Conservation (phyloP, 2,797 vertebrate species). For the Clarias fuscus region DNA sequence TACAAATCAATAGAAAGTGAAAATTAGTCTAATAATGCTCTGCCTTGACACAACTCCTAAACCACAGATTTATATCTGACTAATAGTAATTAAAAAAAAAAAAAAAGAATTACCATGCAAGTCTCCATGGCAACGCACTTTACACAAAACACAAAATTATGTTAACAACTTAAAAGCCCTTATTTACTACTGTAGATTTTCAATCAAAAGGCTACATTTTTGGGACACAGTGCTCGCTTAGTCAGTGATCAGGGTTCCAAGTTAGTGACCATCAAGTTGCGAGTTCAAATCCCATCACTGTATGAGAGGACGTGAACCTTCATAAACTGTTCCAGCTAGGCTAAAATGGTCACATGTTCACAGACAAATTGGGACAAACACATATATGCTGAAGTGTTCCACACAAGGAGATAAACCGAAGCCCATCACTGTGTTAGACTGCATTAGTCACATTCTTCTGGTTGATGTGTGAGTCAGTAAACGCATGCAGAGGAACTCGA, state of each 20-base stretch:
- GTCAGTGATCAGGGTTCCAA: neutral
- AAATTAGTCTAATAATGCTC: neutral
- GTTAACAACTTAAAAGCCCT: neutral
- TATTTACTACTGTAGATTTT: neutral
- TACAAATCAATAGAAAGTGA: no score
- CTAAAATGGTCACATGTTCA: neutral
- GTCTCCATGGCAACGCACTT: neutral
- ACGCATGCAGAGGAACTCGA: no score
- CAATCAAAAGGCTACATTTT: neutral
- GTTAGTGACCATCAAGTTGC: neutral
- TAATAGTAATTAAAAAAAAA: neutral
- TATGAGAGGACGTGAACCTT: neutral
- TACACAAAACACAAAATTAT: neutral
- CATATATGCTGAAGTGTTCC: neutral
- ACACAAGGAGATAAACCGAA: neutral
- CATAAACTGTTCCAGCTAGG: no score
- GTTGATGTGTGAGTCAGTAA: neutral
- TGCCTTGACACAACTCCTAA: neutral
- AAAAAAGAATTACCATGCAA: neutral
- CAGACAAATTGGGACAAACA: neutral
- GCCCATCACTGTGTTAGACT: neutral
- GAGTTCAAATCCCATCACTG: neutral
- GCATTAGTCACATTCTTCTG: neutral
- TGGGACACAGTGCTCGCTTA: neutral
- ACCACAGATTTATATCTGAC: neutral